These are phyloP conservation scores for Phoronis australis DNA, from an alignment of 2,888 invertebrate species.

Conservation along the genomic window DNA sequence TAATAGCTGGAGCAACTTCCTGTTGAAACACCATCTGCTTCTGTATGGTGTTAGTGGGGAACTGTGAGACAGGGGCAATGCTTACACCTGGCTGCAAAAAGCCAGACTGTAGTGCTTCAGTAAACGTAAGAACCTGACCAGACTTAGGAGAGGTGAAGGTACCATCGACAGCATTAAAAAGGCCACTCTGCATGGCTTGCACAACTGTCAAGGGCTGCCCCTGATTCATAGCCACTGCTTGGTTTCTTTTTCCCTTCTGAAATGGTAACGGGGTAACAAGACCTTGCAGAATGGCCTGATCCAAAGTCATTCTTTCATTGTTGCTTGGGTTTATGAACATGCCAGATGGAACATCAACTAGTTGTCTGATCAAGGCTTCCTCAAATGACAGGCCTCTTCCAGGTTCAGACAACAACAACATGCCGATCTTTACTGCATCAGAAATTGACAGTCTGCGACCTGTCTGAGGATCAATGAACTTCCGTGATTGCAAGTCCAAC, in stretches of 20 bases:
- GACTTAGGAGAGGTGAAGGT: conserved; percentile 71
- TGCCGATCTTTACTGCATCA: conserved; percentile 67
- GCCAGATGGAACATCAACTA: conserved; percentile 57
- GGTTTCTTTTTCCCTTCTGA: too few relatives aligned
- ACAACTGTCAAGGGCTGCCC: too few relatives aligned
- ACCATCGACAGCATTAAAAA: conserved; percentile 73
- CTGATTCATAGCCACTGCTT: too few relatives aligned
- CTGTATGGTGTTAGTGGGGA: too few relatives aligned
- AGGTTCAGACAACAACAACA: conserved; percentile 18
- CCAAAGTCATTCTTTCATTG: conserved; percentile 55
- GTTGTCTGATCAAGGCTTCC: conserved; percentile 78
- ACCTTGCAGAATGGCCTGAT: conserved; percentile 55
- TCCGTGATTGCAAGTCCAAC: not conserved
- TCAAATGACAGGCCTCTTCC: conserved; percentile 49
- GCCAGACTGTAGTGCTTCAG: conserved; percentile 65
- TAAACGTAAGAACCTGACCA: conserved; percentile 73
- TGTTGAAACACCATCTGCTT: too few relatives aligned
- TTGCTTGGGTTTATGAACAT: conserved; percentile 54
- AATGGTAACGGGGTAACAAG: too few relatives aligned
- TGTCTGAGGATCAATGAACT: conserved; percentile 72
- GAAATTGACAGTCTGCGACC: conserved; percentile 73
- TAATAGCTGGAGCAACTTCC: too few relatives aligned
- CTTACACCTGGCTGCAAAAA: too few relatives aligned
- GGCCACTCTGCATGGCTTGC: conserved; percentile 73
- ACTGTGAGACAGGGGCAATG: too few relatives aligned